Conservation (phyloP, 2,797 vertebrate species). For the Petrocephalus sullivani region DNA sequence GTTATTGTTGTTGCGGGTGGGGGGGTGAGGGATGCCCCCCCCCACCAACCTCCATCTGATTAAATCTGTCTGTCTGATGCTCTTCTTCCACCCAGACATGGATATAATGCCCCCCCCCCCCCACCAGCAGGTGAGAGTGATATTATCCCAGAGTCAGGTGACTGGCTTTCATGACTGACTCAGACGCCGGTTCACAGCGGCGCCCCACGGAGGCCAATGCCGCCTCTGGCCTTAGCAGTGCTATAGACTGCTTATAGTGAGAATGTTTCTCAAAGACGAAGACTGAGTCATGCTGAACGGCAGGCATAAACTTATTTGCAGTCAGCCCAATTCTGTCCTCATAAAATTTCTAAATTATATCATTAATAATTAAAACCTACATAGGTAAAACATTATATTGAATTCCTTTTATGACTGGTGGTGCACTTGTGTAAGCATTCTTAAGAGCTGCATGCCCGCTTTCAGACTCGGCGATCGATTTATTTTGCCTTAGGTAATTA, state of each 20-base stretch:
- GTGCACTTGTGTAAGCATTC: background rate
- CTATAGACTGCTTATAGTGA: background rate
- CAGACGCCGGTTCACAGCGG: background rate
- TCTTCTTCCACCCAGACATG: background rate
- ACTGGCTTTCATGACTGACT: background rate
- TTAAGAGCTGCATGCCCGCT: background rate
- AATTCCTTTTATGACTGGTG: background rate
- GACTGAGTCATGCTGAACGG: no score
- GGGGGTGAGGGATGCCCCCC: background rate
- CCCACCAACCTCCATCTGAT: background rate
- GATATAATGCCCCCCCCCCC: background rate
- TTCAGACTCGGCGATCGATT: background rate
- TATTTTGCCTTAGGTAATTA: conserved; percentile 2
- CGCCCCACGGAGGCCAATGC: background rate
- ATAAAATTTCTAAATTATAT: background rate
- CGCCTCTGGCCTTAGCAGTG: background rate
- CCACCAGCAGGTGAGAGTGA: background rate
- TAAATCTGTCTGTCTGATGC: background rate
- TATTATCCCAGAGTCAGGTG: background rate
- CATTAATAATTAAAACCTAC: background rate
- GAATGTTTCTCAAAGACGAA: background rate
- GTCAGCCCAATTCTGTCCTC: no score
- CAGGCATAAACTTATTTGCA: no score
- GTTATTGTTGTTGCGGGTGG: background rate
- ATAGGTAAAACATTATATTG: background rate